These are phyloP conservation scores for Gorsachius goisagi DNA, from an alignment of 2,113 vertebrate species.

Conservation along the genomic window DNA sequence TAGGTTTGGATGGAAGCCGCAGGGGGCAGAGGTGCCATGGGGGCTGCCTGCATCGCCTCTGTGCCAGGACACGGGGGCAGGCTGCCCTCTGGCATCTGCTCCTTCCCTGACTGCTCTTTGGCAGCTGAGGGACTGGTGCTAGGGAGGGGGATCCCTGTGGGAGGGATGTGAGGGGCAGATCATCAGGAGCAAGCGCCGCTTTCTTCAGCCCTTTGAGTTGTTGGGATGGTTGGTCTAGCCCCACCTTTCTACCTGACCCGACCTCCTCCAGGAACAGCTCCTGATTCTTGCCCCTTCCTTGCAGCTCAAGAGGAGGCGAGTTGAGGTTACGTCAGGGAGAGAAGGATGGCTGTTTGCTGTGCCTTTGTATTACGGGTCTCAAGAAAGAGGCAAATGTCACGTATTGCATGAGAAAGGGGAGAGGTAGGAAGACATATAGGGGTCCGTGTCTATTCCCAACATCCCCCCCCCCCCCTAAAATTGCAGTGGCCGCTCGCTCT, in stretches of 20 bases:
- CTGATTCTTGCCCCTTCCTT: neutral
- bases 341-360: neutral
- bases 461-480: neutral
- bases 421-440: neutral
- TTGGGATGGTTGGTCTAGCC: neutral
- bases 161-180: neutral
- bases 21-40: accelerated
- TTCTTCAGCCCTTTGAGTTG: neutral
- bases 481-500: neutral
- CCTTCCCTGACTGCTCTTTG: neutral
- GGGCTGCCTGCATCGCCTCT: neutral
- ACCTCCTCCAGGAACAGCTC: neutral
- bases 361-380: neutral
- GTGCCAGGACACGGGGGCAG: too few relatives aligned
- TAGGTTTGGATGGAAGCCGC: neutral
- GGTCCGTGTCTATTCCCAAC: neutral
- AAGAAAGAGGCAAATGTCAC: neutral
- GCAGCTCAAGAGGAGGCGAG: neutral
- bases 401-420: neutral
- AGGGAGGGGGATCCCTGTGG: neutral
- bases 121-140: neutral
- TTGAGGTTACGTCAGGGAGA: neutral
- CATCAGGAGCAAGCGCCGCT: accelerated
- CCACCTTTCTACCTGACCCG: neutral
- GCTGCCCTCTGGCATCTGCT: neutral